These are phyloP conservation scores for Delia radicum DNA, from an alignment of 1,140 invertebrate genomes.

Conservation along the genomic window DNA sequence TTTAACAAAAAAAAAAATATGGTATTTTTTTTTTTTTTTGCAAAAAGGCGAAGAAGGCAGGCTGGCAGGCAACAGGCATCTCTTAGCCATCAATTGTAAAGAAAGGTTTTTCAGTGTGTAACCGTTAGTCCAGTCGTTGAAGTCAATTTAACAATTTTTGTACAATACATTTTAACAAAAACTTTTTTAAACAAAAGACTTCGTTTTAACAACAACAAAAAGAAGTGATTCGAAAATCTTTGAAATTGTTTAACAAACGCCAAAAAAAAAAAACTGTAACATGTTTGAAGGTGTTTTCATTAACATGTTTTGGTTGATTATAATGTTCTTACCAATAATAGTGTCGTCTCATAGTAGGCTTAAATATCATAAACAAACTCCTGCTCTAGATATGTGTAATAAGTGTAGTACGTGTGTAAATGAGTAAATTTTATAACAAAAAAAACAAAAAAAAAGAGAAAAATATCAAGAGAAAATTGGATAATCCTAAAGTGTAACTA, in stretches of 20 bases:
- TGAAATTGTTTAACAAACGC: background rate
- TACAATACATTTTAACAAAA: background rate
- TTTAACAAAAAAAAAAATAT: background rate
- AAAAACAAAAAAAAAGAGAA: background rate
- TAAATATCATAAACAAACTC: background rate
- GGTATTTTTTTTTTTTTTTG: background rate
- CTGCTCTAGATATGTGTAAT: background rate
- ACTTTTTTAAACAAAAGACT: background rate
- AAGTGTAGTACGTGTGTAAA: background rate
- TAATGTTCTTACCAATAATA: background rate
- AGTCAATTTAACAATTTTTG: background rate
- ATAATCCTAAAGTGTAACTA: too few relatives aligned
- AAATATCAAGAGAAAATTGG: too few relatives aligned
- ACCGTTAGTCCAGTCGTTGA: slow-evolving; percentile 5
- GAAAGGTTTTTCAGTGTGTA: slow-evolving; percentile 11
- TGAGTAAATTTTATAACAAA: background rate
- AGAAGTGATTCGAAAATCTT: background rate
- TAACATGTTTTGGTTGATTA: background rate
- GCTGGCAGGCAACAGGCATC: background rate
- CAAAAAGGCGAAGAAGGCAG: background rate
- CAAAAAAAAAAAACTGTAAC: background rate
- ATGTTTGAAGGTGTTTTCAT: background rate
- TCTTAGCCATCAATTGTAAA: background rate
- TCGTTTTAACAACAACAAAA: background rate
- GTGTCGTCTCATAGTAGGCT: background rate